A percentile compares a stretch with the other conserved stretches of the same genome.
These are phyloP conservation scores for Babylonia areolata DNA, from an alignment of 1,140 invertebrate species.

Conservation along the genomic window DNA sequence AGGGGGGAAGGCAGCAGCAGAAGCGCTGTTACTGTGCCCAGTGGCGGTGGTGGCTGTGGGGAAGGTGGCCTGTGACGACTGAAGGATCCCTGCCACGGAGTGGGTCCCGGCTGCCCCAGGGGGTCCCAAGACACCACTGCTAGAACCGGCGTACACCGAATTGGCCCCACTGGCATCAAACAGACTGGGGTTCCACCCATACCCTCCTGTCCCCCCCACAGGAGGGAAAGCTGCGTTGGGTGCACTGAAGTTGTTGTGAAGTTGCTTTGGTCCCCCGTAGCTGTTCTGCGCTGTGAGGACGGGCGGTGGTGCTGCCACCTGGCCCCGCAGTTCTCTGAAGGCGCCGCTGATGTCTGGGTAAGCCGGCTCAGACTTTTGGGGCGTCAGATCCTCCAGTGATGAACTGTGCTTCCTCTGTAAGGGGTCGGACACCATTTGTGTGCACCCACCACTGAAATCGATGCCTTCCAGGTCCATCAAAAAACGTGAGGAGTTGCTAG, in stretches of 20 bases:
- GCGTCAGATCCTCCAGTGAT: conserved; percentile 49
- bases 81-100: not conserved
- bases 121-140: not conserved
- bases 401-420: conserved; percentile 37
- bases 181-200: conserved; percentile 47
- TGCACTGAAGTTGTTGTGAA: not conserved
- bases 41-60: not conserved
- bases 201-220: not conserved
- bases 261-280: conserved; percentile 13
- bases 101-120: not conserved
- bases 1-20: conserved; percentile 17
- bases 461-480: conserved; percentile 61
- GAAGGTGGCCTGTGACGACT: conserved; percentile 2
- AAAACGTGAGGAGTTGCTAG: conserved; percentile 24
- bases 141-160: not conserved
- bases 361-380: conserved; percentile 34
- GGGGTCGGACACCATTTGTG: not conserved
- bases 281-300: not conserved
- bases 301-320: not conserved
- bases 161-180: conserved; percentile 32
- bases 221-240: not conserved
- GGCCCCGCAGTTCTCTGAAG: conserved; percentile 55
- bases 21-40: not conserved
- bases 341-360: conserved; percentile 70
- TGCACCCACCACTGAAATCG: conserved; percentile 53